Evolutionary conservation across 2,113 vertebrate species (phyloP).

Genomic region (Oncorhynchus gorbuscha): DNA sequence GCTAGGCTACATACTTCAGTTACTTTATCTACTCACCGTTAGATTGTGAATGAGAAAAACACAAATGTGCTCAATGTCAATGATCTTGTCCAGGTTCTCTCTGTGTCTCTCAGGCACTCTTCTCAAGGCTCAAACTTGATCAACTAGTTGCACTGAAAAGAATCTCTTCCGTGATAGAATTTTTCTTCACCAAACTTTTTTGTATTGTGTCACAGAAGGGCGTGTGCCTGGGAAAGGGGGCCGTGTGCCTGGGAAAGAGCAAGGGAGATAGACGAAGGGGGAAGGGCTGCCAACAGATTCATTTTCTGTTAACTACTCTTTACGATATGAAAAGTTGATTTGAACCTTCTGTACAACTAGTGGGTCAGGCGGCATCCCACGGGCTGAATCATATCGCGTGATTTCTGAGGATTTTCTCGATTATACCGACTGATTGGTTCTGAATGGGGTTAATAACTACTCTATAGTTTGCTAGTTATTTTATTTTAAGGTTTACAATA

Average conservation of each 20-base stretch:
- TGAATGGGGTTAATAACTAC: too few relatives aligned
- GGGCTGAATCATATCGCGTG: too few relatives aligned
- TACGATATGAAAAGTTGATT: too few relatives aligned
- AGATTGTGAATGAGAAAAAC: not conserved
- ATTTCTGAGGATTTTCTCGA: too few relatives aligned
- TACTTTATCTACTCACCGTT: not conserved
- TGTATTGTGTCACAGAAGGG: slow-evolving; percentile 64
- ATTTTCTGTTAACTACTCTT: too few relatives aligned
- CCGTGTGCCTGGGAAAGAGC: slow-evolving; percentile 5
- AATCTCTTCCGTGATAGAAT: slow-evolving; percentile 72
- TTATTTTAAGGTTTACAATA: too few relatives aligned
- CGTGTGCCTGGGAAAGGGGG: slow-evolving; percentile 64
- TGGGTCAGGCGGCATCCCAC: too few relatives aligned
- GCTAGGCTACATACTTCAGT: not conserved
- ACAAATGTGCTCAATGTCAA: not conserved
- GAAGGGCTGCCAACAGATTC: too few relatives aligned
- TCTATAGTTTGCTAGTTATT: too few relatives aligned
- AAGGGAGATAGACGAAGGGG: slow-evolving; percentile 52
- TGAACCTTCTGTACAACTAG: too few relatives aligned
- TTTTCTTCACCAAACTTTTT: slow-evolving; percentile 51
- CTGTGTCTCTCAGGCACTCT: not conserved
- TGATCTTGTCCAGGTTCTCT: not conserved
- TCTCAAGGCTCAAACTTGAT: slow-evolving; percentile 44
- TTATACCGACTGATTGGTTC: too few relatives aligned
- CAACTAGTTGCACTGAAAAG: slow-evolving; percentile 52